Conservation (phyloP, 2,888 invertebrate genomes). For the Ephialtes manifestator region DNA sequence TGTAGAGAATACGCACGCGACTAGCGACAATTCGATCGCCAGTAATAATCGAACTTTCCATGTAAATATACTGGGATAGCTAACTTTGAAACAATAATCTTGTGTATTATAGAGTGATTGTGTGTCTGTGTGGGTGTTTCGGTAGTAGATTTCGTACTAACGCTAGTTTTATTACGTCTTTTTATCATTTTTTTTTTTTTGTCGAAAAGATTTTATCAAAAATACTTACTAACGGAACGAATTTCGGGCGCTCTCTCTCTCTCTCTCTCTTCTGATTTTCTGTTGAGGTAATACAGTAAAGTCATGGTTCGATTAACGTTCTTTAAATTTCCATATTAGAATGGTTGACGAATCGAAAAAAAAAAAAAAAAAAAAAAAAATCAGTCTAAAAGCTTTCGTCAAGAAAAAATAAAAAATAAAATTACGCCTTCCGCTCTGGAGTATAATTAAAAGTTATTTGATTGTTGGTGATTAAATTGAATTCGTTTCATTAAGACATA, state of each 20-base stretch:
- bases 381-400: no score
- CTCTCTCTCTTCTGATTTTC: not conserved
- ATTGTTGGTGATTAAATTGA: no score
- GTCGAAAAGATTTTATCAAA: not conserved
- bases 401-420: no score
- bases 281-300: not conserved
- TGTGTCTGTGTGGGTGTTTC: slow-evolving; percentile 78
- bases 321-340: not conserved
- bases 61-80: slow-evolving; percentile 75
- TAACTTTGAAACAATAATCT: slow-evolving; percentile 83
- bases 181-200: not conserved
- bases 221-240: not conserved
- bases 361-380: no score
- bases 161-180: slow-evolving; percentile 71
- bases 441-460: no score
- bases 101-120: slow-evolving; percentile 85
- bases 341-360: no score
- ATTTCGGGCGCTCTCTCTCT: not conserved
- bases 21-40: slow-evolving; percentile 40
- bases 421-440: no score
- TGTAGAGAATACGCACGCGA: slow-evolving; percentile 53
- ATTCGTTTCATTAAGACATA: no score
- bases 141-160: slow-evolving; percentile 80
- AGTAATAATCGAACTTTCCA: slow-evolving; percentile 37
- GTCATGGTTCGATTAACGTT: not conserved